These are phyloP conservation scores for Mycteria americana DNA, from an alignment of 2,797 vertebrate species.

Conservation along the genomic window DNA sequence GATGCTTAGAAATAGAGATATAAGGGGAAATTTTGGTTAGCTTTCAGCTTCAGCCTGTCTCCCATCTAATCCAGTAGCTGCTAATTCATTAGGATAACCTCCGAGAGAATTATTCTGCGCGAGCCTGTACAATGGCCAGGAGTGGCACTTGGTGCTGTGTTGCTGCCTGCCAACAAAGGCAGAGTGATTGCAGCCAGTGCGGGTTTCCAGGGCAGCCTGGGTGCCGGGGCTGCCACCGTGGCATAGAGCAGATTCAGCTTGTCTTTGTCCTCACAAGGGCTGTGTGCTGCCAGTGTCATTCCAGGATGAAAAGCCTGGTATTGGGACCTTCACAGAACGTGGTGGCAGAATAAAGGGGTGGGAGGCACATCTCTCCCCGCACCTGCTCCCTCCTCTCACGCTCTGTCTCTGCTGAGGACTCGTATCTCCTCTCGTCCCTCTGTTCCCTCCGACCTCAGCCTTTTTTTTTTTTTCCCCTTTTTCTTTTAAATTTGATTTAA, in stretches of 20 bases:
- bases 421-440: background rate
- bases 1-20: background rate
- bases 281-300: slow-evolving; percentile 10
- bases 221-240: slow-evolving; percentile 4
- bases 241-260: background rate
- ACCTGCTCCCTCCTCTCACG: slow-evolving; percentile 60
- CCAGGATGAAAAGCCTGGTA: slow-evolving; percentile 41
- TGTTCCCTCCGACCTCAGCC: background rate
- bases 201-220: slow-evolving; percentile 74
- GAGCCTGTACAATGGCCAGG: slow-evolving; percentile 63
- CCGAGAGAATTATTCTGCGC: slow-evolving; percentile 63
- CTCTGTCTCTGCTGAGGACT: background rate
- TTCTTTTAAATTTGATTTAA: slow-evolving; percentile 52
- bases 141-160: slow-evolving; percentile 70
- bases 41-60: slow-evolving; percentile 53
- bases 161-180: slow-evolving; percentile 75
- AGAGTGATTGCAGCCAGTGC: slow-evolving; percentile 57
- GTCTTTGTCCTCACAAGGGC: slow-evolving; percentile 40
- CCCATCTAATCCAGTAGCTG: slow-evolving; percentile 63
- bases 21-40: background rate
- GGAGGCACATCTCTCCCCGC: background rate
- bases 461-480: background rate
- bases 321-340: background rate
- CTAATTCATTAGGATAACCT: slow-evolving; percentile 76
- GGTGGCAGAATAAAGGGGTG: slow-evolving; percentile 7